Evolutionary conservation across 1,140 invertebrate genomes (phyloP).

Genomic region (Diorhabda sublineata): DNA sequence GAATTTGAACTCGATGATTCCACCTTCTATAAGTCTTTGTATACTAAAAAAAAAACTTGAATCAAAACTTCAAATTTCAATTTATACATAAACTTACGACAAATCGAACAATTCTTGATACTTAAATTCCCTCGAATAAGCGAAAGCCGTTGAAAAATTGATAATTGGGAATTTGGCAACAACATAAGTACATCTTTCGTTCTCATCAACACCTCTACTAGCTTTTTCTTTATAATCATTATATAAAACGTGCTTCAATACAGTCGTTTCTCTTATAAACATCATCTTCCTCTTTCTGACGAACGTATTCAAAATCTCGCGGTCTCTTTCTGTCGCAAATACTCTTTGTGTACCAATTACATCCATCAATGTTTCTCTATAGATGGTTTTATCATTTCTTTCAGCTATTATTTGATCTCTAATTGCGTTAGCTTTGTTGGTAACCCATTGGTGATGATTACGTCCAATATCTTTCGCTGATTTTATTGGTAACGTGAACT

Average conservation of each 20-base stretch:
- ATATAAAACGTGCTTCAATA: constrained; percentile 63
- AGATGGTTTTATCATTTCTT: not conserved
- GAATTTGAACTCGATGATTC: constrained; percentile 64
- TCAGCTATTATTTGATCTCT: constrained; percentile 46
- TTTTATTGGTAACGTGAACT: constrained; percentile 73
- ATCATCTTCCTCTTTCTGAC: constrained; percentile 54
- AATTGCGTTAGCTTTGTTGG: constrained; percentile 60
- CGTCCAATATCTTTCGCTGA: constrained; percentile 63
- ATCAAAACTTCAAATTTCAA: not conserved
- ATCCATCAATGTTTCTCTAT: not conserved
- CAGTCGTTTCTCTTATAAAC: constrained; percentile 62
- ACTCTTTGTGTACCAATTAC: constrained; percentile 1
- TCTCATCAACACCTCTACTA: constrained; percentile 53
- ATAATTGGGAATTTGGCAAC: constrained; percentile 63
- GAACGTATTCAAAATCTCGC: constrained; percentile 34
- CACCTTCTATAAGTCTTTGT: constrained; percentile 62
- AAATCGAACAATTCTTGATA: constrained; percentile 59
- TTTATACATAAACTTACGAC: constrained; percentile 54
- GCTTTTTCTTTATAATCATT: constrained; percentile 63
- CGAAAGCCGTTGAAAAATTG: constrained; percentile 62
- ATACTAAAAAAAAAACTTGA: constrained; percentile 54
- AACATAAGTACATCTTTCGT: constrained; percentile 65
- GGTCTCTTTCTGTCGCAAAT: constrained; percentile 24
- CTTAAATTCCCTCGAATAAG: constrained; percentile 58
- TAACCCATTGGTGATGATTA: constrained; percentile 65